phyloP scores from a whole-genome alignment of 2,797 vertebrate species.

The Lagothrix lagotricha region DNA sequence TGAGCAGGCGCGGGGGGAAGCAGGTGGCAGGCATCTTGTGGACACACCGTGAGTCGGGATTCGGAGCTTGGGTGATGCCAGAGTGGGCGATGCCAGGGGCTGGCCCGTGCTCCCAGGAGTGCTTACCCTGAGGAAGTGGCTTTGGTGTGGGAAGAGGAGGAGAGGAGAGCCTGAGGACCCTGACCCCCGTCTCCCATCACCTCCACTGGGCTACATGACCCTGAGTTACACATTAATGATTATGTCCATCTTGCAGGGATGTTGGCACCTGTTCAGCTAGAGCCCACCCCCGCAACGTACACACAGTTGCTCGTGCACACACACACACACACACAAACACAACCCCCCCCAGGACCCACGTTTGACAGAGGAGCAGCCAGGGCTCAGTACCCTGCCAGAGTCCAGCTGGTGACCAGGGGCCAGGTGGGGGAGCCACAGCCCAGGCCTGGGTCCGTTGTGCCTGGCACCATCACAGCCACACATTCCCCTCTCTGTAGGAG shows the following conservation, averaged over 20 bases:
- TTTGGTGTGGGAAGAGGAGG: not conserved
- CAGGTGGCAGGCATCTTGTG: accelerated
- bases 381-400: not conserved
- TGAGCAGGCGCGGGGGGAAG: not conserved
- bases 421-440: not conserved
- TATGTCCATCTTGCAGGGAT: not conserved
- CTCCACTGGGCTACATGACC: not conserved
- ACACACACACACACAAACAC: not conserved
- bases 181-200: not conserved
- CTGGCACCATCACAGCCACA: not conserved
- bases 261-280: not conserved
- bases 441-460: not conserved
- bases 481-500: not conserved
- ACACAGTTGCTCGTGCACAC: too few relatives aligned
- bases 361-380: not conserved
- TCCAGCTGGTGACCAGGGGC: not conserved
- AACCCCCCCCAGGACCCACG: accelerated
- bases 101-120: not conserved
- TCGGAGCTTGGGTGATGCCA: not conserved
- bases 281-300: accelerated
- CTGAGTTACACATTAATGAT: not conserved
- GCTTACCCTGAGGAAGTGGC: not conserved
- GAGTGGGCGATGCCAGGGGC: not conserved
- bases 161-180: not conserved
- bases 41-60: not conserved